Evolutionary conservation across 2,888 invertebrate species (phyloP).

Genomic region (Stenolophus ochropezus): DNA sequence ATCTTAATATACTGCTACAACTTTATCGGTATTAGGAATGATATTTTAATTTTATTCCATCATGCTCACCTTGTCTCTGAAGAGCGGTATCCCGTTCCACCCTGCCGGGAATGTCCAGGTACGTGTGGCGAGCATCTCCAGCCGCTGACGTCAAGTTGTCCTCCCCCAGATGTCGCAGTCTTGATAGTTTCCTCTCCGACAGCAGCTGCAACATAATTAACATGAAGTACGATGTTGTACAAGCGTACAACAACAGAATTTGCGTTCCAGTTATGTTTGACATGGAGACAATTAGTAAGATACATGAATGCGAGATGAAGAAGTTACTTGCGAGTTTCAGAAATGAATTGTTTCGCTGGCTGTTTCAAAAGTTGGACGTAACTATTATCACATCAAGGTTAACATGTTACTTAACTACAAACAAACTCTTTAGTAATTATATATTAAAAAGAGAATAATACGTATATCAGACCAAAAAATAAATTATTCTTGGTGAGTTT

Average conservation of each 20-base stretch:
- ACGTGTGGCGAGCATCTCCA: constrained; percentile 77
- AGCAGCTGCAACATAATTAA: constrained; percentile 62
- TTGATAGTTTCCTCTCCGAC: constrained; percentile 67
- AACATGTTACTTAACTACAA: too few relatives aligned
- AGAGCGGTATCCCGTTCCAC: constrained; percentile 77
- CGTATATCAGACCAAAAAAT: too few relatives aligned
- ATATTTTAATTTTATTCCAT: not conserved
- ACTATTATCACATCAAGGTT: too few relatives aligned
- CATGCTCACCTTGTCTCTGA: constrained; percentile 77
- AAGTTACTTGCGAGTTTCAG: not conserved
- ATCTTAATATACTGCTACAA: too few relatives aligned
- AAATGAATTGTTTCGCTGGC: not conserved
- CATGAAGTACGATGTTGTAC: not conserved
- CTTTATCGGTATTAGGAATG: too few relatives aligned
- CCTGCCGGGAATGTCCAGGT: constrained; percentile 77
- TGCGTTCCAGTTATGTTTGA: not conserved
- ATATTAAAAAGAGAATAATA: too few relatives aligned
- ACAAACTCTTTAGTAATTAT: too few relatives aligned
- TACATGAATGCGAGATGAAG: not conserved
- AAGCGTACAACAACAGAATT: not conserved
- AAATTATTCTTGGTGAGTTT: too few relatives aligned
- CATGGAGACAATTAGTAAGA: not conserved
- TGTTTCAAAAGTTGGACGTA: not conserved
- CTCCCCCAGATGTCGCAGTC: constrained; percentile 71
- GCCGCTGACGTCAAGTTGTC: constrained; percentile 78